Percentiles rank a stretch among this genome's conserved stretches.
phyloP scores from a whole-genome alignment of 2,888 invertebrate species.

The Scaptodrosophila latifasciaeformis region DNA sequence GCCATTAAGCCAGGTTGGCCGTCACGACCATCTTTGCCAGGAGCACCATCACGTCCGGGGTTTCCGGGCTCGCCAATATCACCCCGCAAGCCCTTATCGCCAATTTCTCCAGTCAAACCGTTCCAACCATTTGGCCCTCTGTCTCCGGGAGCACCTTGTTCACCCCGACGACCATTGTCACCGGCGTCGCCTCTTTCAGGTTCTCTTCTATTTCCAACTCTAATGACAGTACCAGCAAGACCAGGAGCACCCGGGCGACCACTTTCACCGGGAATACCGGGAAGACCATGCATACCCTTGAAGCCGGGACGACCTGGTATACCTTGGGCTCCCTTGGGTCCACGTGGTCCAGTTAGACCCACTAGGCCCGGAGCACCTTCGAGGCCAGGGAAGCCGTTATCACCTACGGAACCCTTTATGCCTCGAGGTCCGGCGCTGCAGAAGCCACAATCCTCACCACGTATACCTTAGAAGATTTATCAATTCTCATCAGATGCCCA shows the following conservation, averaged over 20 bases:
- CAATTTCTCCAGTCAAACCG: slow-evolving; percentile 69
- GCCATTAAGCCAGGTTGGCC: slow-evolving; percentile 77
- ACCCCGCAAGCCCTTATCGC: slow-evolving; percentile 69
- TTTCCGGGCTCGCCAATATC: slow-evolving; percentile 71
- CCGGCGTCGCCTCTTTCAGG: slow-evolving; percentile 62
- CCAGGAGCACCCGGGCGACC: slow-evolving; percentile 75
- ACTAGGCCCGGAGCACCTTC: slow-evolving; percentile 63
- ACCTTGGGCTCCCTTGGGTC: slow-evolving; percentile 70
- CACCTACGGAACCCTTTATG: slow-evolving; percentile 67
- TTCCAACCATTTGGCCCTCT: slow-evolving; percentile 60
- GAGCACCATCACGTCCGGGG: slow-evolving; percentile 72
- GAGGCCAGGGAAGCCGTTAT: slow-evolving; percentile 69
- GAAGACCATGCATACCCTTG: slow-evolving; percentile 78
- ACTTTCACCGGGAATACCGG: slow-evolving; percentile 75
- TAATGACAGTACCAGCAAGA: slow-evolving; percentile 59
- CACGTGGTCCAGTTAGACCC: slow-evolving; percentile 73
- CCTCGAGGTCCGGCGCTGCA: slow-evolving; percentile 77
- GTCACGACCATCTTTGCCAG: slow-evolving; percentile 77
- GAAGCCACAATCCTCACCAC: slow-evolving; percentile 81
- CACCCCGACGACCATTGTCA: slow-evolving; percentile 73
- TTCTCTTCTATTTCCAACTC: slow-evolving; percentile 43
- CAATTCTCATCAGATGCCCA: no score
- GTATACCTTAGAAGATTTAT: no score
- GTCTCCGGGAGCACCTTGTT: slow-evolving; percentile 64
- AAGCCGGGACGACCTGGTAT: slow-evolving; percentile 75